These are phyloP conservation scores for Gymnocheta viridis DNA, from an alignment of 2,888 invertebrate species.

Conservation along the genomic window DNA sequence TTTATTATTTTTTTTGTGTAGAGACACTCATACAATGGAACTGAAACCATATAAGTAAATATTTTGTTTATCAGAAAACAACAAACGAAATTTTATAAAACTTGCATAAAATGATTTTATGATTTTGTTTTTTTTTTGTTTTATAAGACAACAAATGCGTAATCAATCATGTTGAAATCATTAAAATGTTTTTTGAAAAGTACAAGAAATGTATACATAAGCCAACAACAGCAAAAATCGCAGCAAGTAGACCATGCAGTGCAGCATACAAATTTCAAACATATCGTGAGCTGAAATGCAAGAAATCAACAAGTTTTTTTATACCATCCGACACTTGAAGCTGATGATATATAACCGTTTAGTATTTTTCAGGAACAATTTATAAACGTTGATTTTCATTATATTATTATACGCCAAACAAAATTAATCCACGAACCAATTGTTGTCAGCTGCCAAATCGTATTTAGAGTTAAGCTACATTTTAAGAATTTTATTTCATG, in stretches of 20 bases:
- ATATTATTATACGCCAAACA: too few relatives aligned
- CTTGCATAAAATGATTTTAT: slow-evolving; percentile 3
- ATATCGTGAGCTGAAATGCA: background rate
- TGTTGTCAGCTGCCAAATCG: too few relatives aligned
- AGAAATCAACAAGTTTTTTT: background rate
- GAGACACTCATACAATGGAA: background rate
- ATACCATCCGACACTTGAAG: background rate
- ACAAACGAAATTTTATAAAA: slow-evolving; percentile 15
- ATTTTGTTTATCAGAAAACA: background rate
- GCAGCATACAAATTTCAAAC: slow-evolving; percentile 18
- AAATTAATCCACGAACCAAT: too few relatives aligned
- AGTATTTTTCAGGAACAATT: too few relatives aligned
- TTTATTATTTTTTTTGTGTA: background rate
- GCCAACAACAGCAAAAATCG: background rate
- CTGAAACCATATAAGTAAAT: background rate
- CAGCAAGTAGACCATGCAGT: slow-evolving; percentile 22
- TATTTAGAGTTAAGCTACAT: too few relatives aligned
- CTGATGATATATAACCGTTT: too few relatives aligned
- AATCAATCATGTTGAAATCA: slow-evolving; percentile 77
- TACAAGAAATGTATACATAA: slow-evolving; percentile 1
- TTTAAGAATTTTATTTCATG: too few relatives aligned
- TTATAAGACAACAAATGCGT: slow-evolving; percentile 66
- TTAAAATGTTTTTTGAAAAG: slow-evolving; percentile 50
- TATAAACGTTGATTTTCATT: too few relatives aligned
- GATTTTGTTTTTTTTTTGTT: slow-evolving; percentile 1